phyloP scores from a whole-genome alignment of 2,113 vertebrate genomes.

The Cynoglossus semilaevis region DNA sequence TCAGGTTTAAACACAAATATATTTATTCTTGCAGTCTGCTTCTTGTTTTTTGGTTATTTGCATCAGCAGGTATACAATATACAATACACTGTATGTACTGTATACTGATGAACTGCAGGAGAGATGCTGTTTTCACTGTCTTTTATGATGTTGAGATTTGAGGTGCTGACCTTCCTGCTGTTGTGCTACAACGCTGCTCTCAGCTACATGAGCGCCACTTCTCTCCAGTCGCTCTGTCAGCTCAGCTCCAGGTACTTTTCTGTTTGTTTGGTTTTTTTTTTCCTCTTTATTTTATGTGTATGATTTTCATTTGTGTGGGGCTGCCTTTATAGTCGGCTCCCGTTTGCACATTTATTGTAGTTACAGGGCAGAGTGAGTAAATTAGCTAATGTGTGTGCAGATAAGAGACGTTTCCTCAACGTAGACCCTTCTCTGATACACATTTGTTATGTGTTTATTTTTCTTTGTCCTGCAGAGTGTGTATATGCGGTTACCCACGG shows the following conservation, averaged over 20 bases:
- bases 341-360: not conserved
- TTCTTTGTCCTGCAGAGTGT: slow-evolving; percentile 80
- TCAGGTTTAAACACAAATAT: too few relatives aligned
- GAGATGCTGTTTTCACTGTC: slow-evolving; percentile 21
- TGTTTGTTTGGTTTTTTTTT: not conserved
- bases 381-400: slow-evolving; percentile 14
- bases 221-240: slow-evolving; percentile 93
- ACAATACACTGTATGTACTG: too few relatives aligned
- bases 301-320: not conserved
- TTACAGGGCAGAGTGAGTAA: slow-evolving; percentile 14
- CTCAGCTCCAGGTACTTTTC: slow-evolving; percentile 90
- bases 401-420: slow-evolving; percentile 9
- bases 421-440: slow-evolving; percentile 21
- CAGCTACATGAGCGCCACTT: slow-evolving; percentile 88
- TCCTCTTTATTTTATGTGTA: slow-evolving; percentile 1
- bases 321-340: not conserved
- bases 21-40: not conserved
- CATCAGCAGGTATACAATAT: too few relatives aligned
- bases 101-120: too few relatives aligned
- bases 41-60: too few relatives aligned
- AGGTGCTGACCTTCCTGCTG: slow-evolving; percentile 94
- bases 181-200: slow-evolving; percentile 94
- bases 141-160: slow-evolving; percentile 80
- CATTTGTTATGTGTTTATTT: slow-evolving; percentile 6
- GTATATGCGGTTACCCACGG: slow-evolving; percentile 94